Conservation (phyloP, 2,888 invertebrate species). For the Eutolmus rufibarbis region DNA sequence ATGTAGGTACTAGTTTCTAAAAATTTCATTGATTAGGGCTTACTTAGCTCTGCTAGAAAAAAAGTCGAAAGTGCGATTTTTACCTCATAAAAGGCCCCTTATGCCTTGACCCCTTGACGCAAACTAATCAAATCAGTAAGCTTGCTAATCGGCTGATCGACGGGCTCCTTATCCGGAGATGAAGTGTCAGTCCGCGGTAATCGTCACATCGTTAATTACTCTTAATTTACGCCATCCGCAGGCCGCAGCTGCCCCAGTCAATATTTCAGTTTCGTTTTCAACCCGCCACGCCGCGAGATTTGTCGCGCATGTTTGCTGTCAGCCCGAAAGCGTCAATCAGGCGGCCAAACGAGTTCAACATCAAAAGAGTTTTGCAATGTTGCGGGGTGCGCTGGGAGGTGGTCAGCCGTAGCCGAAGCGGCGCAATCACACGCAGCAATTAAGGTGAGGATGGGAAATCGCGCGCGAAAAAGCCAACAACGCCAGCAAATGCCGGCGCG, state of each 20-base stretch:
- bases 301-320: background rate
- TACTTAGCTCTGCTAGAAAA: too few species aligned
- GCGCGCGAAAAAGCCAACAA: background rate
- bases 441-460: background rate
- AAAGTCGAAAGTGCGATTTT: background rate
- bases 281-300: background rate
- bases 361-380: background rate
- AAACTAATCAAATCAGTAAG: background rate
- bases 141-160: background rate
- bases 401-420: background rate
- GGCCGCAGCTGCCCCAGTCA: background rate
- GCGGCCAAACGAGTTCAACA: background rate
- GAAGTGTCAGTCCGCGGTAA: background rate
- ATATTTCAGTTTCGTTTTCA: background rate
- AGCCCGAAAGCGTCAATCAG: background rate
- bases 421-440: background rate
- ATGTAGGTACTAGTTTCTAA: too few species aligned
- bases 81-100: background rate
- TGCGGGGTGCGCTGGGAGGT: background rate
- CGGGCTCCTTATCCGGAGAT: background rate
- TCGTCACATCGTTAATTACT: background rate
- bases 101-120: background rate
- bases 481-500: background rate
- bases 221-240: background rate
- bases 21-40: too few species aligned